phyloP scores from a whole-genome alignment of 2,113 vertebrate genomes.

The Datnioides undecimradiatus region DNA sequence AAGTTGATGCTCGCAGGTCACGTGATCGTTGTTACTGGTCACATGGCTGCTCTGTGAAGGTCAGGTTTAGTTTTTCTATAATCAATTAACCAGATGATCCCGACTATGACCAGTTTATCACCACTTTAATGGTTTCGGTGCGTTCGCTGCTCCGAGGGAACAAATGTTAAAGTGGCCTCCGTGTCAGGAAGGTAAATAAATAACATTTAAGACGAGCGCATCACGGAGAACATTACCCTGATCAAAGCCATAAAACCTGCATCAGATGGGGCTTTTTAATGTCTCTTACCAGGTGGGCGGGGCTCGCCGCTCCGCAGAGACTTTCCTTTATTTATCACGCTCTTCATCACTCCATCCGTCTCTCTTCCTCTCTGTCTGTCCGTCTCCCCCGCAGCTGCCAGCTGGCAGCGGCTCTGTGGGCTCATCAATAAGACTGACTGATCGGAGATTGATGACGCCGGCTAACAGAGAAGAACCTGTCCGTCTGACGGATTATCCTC shows the following conservation, averaged over 20 bases:
- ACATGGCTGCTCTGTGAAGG: background rate
- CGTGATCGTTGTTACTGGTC: background rate
- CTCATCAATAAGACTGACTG: constrained; percentile 72
- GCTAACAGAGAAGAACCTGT: constrained; percentile 67
- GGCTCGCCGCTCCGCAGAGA: constrained; percentile 21
- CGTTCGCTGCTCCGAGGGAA: background rate
- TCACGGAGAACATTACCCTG: constrained; percentile 61
- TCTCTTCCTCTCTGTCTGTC: constrained; percentile 47
- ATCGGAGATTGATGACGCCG: constrained; percentile 66
- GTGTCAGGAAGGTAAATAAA: constrained; percentile 57
- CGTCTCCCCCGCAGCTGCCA: constrained; percentile 61
- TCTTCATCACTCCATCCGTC: constrained; percentile 58
- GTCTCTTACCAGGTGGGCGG: constrained; percentile 57
- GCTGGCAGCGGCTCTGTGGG: constrained; percentile 63
- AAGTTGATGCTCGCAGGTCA: background rate
- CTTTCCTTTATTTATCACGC: constrained; percentile 61
- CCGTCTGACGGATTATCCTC: constrained; percentile 64
- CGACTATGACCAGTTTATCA: constrained; percentile 1
- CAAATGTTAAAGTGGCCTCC: constrained; percentile 16
- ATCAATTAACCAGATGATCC: constrained; percentile 34
- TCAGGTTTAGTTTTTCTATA: constrained; percentile 14
- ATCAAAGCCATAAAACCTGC: constrained; percentile 70
- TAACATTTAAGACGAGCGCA: constrained; percentile 45
- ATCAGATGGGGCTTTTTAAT: constrained; percentile 70
- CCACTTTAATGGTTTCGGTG: constrained; percentile 5